These are phyloP conservation scores for Flabesymbios commensalis DNA, from an alignment of 2,888 invertebrate species.

Conservation along the genomic window DNA sequence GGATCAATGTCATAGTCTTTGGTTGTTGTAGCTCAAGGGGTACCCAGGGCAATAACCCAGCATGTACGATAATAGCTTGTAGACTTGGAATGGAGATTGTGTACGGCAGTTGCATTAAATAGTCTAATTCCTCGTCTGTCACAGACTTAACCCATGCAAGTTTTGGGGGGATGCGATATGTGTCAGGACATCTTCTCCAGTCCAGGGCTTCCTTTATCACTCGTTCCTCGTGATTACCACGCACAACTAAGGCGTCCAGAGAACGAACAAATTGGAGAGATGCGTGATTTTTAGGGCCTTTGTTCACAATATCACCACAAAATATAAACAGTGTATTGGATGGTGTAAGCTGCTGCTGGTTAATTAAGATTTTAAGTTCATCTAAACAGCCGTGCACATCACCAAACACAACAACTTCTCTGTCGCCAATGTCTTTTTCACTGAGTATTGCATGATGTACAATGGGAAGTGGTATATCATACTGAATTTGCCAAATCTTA, in stretches of 20 bases:
- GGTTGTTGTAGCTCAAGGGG: constrained; percentile 44
- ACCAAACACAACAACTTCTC: constrained; percentile 54
- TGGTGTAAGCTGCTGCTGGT: constrained; percentile 29
- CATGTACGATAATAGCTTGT: constrained; percentile 55
- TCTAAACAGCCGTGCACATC: constrained; percentile 61
- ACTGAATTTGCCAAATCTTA: too few relatives aligned
- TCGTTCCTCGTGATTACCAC: constrained; percentile 32
- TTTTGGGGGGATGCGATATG: constrained; percentile 17
- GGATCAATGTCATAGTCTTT: constrained; percentile 51
- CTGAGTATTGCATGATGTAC: constrained; percentile 8
- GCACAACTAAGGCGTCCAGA: constrained; percentile 12
- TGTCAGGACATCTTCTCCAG: background rate
- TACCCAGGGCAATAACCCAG: constrained; percentile 54
- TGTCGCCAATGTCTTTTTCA: constrained; percentile 24
- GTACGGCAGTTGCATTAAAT: constrained; percentile 53
- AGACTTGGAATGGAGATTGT: constrained; percentile 54
- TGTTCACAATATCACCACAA: constrained; percentile 59
- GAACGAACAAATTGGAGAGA: constrained; percentile 42
- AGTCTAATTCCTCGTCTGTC: constrained; percentile 46
- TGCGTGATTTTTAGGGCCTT: constrained; percentile 55
- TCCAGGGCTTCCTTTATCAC: constrained; percentile 14
- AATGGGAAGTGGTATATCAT: constrained; percentile 8
- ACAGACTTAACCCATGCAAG: constrained; percentile 53
- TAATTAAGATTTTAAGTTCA: constrained; percentile 50
- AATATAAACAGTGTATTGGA: constrained; percentile 44